Evolutionary conservation across 2,113 vertebrate species (phyloP), one percentile per base, ranked within the genome.

Genomic region (Poeciliopsis prolifica): DNA sequence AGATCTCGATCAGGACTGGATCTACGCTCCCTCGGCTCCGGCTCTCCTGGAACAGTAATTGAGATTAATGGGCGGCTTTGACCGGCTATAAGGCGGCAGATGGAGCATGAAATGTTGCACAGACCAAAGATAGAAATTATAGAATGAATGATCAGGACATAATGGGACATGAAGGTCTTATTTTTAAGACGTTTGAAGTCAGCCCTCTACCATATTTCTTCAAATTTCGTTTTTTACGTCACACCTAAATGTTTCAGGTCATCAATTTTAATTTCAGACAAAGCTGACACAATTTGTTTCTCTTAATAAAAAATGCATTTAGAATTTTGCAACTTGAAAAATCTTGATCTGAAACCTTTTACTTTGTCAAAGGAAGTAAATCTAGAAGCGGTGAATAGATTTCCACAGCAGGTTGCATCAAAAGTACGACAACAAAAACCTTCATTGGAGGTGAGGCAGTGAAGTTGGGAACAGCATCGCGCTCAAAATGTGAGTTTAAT

Each of bases 1-100:
- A 88, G 88, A 54, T 37, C 65, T 85, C 89, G 87, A 93, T 93
- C 91, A 92, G 91, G 81, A 83, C 75, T 66, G 88, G 90, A 92
- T 86, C 78, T 70, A 71, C 73, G 84, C 79, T 88, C 73, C 81
- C 71, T 91, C 70, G 48, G 70, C 84, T 70, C 77, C 64, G 9
- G 13, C 84, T 82, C 81, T 74, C 77, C 65, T 64, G 62, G 61
- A 40, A 78, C 68, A 72, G 65, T 81, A 83, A 93, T 90, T 77
- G 76, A 93, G 88, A 95, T 93, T 90, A 93, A 94, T 87, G 83
- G 83, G 4, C 63, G 86, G 83, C 61, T 65, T 62, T 63, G 76
- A 89, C 91, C 89, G 90, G 80, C 89, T 85, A 86, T 65, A 80
- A 83, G 86, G 75, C 74, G 65, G 74, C 77, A 73, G 62, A 65